Evolutionary conservation across 2,797 vertebrate genomes (phyloP), one percentile per base, ranked within the genome.

Genomic region (Kryptopterus vitreolus): DNA sequence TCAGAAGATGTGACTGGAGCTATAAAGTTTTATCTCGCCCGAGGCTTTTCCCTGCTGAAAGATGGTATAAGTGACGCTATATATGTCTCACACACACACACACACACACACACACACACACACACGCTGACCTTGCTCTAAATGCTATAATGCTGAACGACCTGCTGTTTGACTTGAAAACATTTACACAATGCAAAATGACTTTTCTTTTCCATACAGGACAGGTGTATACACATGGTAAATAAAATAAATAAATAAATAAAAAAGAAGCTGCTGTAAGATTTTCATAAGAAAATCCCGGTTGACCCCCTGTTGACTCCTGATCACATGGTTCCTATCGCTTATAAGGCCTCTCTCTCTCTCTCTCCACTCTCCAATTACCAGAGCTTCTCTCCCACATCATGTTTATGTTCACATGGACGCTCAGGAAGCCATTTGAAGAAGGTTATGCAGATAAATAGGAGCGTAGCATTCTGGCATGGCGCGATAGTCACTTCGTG

Each of bases 371-470:
- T 80, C 70, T 83, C 81, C 85, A 84, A 82, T 86, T 84, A 84
- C 80, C 72, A 80, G 79, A 71, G 79, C 11, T 66, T 83, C 81
- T 87, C 77, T 81, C 81, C 71, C 82, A 80, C 74, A 53, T 58
- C 80, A 82, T 87, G 87, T 88, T 87, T 88, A 87, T 79, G 71
- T 86, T 87, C 84, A 82, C 82, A 87, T 87, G 77, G 75, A 83
- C 61, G 79, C 82, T 76, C 86, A 87, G 85, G 81, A 86, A 87
- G 82, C 83, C 80, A 63, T 86, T 88, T 87, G 84, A 85, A 86
- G 78, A 87, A 87, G 86, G 80, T 84, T 74, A 29, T 63, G 9
- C 82, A 82, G 88, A 88, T 88, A 87, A 88, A 87, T 78, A 80
- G 82, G 79, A 69, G 80, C 26, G 35, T 77, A 80, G 79, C 80